These are phyloP conservation scores for Amphipyra berbera DNA, from an alignment of 2,888 invertebrate genomes.

Conservation along the genomic window DNA sequence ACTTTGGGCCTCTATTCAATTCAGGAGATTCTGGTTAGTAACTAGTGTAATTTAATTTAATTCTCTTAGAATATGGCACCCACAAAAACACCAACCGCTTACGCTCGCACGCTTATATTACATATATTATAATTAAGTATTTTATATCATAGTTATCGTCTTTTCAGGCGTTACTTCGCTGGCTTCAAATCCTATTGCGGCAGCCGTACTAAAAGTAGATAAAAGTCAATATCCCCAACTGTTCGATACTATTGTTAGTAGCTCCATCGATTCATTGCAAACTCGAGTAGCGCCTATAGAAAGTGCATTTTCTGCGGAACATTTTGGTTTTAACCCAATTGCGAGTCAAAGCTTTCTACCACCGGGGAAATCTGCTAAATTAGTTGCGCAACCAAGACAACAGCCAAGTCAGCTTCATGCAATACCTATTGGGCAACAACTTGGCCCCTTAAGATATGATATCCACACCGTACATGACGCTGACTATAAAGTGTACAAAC, in stretches of 20 bases:
- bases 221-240: conserved; percentile 84
- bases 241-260: conserved; percentile 86
- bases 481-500: conserved; percentile 85
- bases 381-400: conserved; percentile 73
- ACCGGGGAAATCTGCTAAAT: conserved; percentile 75
- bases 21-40: conserved; percentile 79
- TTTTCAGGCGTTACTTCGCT: conserved; percentile 85
- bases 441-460: conserved; percentile 81
- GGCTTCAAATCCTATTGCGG: conserved; percentile 83
- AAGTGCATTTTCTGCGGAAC: conserved; percentile 81
- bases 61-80: conserved; percentile 4
- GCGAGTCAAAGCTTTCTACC: conserved; percentile 83
- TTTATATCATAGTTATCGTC: conserved; percentile 58
- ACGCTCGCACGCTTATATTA: conserved; percentile 59
- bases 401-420: conserved; percentile 62
- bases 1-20: conserved; percentile 89
- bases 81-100: conserved; percentile 47
- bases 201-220: conserved; percentile 83
- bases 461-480: conserved; percentile 85
- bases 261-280: conserved; percentile 85
- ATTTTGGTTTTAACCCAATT: conserved; percentile 86
- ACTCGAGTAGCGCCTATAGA: conserved; percentile 80
- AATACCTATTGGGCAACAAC: conserved; percentile 72
- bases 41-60: conserved; percentile 5
- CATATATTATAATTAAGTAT: conserved; percentile 42